Percentiles rank a stretch among this genome's conserved stretches.
Conservation (phyloP, 2,797 vertebrate species). For the Halcyon leucocephala region DNA sequence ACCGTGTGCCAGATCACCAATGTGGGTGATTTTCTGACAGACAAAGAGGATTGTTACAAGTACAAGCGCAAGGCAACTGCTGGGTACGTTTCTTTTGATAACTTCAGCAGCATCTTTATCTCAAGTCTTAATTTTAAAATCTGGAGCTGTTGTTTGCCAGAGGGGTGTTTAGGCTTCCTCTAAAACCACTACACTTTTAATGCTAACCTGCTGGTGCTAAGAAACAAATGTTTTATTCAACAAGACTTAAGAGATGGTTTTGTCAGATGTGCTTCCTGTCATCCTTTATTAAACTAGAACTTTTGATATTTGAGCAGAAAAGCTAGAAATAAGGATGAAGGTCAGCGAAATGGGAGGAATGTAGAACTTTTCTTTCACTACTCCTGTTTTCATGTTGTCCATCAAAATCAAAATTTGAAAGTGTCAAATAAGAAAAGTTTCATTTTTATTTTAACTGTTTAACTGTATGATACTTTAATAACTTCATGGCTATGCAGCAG, state of each 20-base stretch:
- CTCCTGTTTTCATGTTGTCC: not conserved
- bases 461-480: constrained; percentile 5
- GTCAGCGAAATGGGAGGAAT: not conserved
- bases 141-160: not conserved
- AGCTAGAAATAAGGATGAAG: constrained; percentile 3
- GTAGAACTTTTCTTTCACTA: not conserved
- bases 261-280: not conserved
- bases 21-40: not conserved
- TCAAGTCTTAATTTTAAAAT: constrained; percentile 2
- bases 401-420: not conserved
- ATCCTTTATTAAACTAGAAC: not conserved
- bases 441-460: not conserved
- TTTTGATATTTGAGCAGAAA: not conserved
- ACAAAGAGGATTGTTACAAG: not conserved
- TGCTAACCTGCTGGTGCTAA: not conserved
- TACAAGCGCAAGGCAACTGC: not conserved
- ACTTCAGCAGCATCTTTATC: not conserved
- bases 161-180: not conserved
- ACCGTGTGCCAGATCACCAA: not conserved
- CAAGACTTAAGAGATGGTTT: not conserved
- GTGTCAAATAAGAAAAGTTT: not conserved
- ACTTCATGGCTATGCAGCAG: not conserved
- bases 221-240: constrained; percentile 27
- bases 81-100: not conserved
- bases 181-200: not conserved